Percentiles rank a stretch among this genome's conserved stretches.
These are phyloP conservation scores for Colistium nudipinnis DNA, from an alignment of 2,113 vertebrate genomes.

Conservation along the genomic window DNA sequence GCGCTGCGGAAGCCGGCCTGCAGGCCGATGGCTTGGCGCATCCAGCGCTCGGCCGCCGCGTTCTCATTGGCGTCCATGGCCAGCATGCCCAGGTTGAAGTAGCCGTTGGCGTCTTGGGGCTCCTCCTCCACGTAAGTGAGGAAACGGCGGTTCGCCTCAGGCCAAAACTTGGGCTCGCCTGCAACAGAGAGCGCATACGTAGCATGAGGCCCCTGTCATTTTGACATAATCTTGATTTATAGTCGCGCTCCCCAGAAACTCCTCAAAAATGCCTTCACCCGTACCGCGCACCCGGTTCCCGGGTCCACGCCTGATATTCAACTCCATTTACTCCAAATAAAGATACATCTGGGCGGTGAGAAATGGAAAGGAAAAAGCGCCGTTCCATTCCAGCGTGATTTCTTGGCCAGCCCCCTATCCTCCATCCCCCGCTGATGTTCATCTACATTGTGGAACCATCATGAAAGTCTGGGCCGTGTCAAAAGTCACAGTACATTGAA, in stretches of 20 bases:
- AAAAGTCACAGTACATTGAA: background rate
- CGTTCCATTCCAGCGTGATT: background rate
- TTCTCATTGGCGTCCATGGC: constrained; percentile 97
- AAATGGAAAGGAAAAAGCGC: no score
- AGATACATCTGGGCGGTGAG: no score
- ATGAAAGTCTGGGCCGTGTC: no score
- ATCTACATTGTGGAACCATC: background rate
- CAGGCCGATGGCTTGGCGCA: constrained; percentile 92
- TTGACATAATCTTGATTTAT: no score
- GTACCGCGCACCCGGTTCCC: no score
- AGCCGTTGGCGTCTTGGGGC: constrained; percentile 93
- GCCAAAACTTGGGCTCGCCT: constrained; percentile 92
- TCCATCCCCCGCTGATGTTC: background rate
- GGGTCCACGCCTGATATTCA: background rate
- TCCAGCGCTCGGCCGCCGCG: constrained; percentile 91
- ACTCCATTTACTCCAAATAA: background rate
- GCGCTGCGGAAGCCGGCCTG: constrained; percentile 94
- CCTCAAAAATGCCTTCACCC: no score
- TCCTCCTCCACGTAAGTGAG: constrained; percentile 92
- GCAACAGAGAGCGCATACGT: constrained; percentile 12
- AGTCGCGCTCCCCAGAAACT: no score
- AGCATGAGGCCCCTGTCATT: background rate
- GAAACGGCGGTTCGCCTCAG: constrained; percentile 94
- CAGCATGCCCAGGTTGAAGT: constrained; percentile 98
- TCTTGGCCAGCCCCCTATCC: background rate